Percentiles rank a stretch among this genome's conserved stretches.
phyloP scores from a whole-genome alignment of 1,140 invertebrate species.

The Drosophila leontia region DNA sequence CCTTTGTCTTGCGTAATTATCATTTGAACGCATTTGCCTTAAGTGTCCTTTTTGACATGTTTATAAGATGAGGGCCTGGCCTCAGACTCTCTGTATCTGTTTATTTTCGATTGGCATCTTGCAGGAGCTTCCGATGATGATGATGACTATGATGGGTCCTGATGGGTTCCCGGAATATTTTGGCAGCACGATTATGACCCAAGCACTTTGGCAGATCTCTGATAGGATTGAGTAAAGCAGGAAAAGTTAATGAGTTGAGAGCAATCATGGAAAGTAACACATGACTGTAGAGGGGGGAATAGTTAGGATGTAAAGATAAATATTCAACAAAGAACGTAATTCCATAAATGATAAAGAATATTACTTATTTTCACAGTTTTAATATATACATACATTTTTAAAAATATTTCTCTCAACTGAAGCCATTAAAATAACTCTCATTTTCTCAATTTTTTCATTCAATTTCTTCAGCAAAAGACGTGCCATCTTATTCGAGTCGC shows the following conservation, averaged over 20 bases:
- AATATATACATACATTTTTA: too few relatives aligned
- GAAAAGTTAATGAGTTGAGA: conserved; percentile 33
- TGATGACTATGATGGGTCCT: conserved; percentile 43
- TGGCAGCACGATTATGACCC: conserved; percentile 16
- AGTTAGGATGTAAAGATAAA: neutral
- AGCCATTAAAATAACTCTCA: too few relatives aligned
- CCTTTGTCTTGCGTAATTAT: conserved; percentile 68
- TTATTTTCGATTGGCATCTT: conserved; percentile 54
- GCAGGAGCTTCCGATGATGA: conserved; percentile 25
- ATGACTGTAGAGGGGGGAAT: neutral
- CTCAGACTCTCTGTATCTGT: conserved; percentile 20
- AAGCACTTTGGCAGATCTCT: conserved; percentile 41
- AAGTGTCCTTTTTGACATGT: conserved; percentile 83
- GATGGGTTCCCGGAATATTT: conserved; percentile 34
- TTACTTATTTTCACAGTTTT: too few relatives aligned
- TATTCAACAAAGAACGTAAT: neutral
- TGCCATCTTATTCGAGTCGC: conserved; percentile 45
- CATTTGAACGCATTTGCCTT: conserved; percentile 78
- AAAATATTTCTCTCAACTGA: too few relatives aligned
- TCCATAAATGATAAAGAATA: neutral
- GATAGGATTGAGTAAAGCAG: conserved; percentile 30
- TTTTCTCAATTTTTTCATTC: conserved; percentile 37
- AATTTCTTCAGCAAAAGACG: conserved; percentile 54
- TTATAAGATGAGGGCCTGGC: conserved; percentile 66
- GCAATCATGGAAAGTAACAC: conserved; percentile 19